Base-by-base conservation (phyloP, 1,140 invertebrate species). In the Propsilocerus akamusi region DNA sequence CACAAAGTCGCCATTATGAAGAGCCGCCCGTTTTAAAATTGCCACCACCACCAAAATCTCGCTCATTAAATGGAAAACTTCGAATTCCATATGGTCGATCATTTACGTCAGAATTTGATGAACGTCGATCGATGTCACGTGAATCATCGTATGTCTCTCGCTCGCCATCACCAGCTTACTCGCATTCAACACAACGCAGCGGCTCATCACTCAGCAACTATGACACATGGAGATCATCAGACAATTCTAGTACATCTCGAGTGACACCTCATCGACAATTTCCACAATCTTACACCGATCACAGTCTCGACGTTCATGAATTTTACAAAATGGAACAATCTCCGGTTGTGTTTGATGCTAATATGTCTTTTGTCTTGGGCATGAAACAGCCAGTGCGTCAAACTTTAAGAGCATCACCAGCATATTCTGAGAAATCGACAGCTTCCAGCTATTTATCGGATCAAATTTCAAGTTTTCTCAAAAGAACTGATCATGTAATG, bases 401-500 rank as follows among this genome's bases (percentile, higher is more conserved):
- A 54, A 72, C 71, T 8, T 72, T 84, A 46, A 75, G 69, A 41
- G 77, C 83, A 0, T 71, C 77, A 1, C 80, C 84, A 1, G 83
- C 83, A 0, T 78, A 81, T 55, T 62, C 79, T 53, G 81, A 86
- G 55, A 73, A 80, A 7, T 68, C 76, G 8, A 86, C 84, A 0
- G 79, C 80, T 0, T 87, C 83, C 0, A 80, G 80, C 25, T 77
- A 76, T 50, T 67, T 90, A 20, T 76, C 76, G 3, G 73, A 71
- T 24, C 83, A 82, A 63, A 89, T 90, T 46, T 72, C 79, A 20
- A 80, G 82, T 53, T 90, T 90, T 56, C 65, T 90, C 6, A 76
- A 77, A 58, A 75, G 81, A 49, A 88, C 84, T 3, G 85, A 89
- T 62, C 85, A 89, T 60, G 75, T 87, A 0, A 83, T 85, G 75